Percentiles rank a stretch among this genome's conserved stretches.
phyloP scores from a whole-genome alignment of 2,888 invertebrate genomes.

The Empis livida region DNA sequence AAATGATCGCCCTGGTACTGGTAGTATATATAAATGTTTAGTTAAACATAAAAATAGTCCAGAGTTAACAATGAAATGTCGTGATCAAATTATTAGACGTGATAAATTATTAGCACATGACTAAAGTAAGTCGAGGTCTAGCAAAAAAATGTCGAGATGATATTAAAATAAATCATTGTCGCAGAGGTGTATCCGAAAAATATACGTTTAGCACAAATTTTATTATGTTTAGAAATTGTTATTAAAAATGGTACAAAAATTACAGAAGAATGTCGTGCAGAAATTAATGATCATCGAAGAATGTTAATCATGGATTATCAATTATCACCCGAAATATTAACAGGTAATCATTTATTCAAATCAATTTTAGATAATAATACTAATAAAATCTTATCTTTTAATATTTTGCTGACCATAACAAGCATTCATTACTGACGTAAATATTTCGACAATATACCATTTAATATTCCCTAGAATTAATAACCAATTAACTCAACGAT shows the following conservation, averaged over 20 bases:
- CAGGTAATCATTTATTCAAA: too few relatives aligned
- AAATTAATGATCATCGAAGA: slow-evolving; percentile 83
- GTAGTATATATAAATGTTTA: slow-evolving; percentile 80
- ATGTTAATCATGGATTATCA: slow-evolving; percentile 88
- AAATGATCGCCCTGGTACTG: slow-evolving; percentile 61
- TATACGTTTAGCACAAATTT: slow-evolving; percentile 74
- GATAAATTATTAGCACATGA: slow-evolving; percentile 84
- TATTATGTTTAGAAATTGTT: slow-evolving; percentile 81
- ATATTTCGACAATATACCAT: too few relatives aligned
- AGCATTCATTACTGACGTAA: too few relatives aligned
- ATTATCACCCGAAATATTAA: slow-evolving; percentile 84
- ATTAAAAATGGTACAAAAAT: slow-evolving; percentile 58
- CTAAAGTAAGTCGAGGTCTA: slow-evolving; percentile 77
- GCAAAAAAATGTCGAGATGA: slow-evolving; percentile 82
- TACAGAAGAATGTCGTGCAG: slow-evolving; percentile 65
- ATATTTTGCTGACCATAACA: too few relatives aligned
- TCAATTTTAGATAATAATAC: too few relatives aligned
- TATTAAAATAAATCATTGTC: slow-evolving; percentile 73
- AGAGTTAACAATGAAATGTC: slow-evolving; percentile 55
- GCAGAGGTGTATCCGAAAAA: slow-evolving; percentile 70
- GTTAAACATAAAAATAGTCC: slow-evolving; percentile 66
- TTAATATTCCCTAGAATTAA: too few relatives aligned
- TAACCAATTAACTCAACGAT: too few relatives aligned
- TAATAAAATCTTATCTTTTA: too few relatives aligned
- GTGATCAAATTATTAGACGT: slow-evolving; percentile 67